These are phyloP conservation scores for Nanger granti DNA, from an alignment of 2,113 vertebrate species.

Conservation along the genomic window DNA sequence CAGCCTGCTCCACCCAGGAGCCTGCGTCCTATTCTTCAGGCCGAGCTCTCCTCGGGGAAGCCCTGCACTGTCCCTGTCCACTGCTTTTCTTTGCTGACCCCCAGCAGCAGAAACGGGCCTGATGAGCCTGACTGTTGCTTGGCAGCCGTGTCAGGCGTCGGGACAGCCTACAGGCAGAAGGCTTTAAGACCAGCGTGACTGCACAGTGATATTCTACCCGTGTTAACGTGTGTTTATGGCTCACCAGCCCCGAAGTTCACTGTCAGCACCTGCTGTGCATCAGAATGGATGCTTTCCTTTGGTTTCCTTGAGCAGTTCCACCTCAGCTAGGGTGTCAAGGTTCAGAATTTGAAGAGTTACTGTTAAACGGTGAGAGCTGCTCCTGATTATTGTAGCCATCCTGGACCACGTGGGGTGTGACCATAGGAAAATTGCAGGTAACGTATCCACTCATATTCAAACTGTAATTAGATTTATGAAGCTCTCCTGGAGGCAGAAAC, in stretches of 20 bases:
- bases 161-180: neutral
- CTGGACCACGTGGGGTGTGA: neutral
- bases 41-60: neutral
- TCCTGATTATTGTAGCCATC: conserved; percentile 19
- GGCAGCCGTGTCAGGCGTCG: neutral
- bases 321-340: neutral
- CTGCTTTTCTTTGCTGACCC: neutral
- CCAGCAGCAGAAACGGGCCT: neutral
- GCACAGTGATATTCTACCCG: neutral
- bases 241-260: neutral
- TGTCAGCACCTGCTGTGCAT: neutral
- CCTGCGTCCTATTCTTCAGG: too few species aligned
- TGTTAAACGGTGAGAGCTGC: neutral
- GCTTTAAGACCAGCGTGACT: neutral
- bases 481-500: neutral
- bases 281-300: neutral
- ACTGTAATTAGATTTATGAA: neutral
- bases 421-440: neutral
- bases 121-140: neutral
- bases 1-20: neutral
- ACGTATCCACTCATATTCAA: neutral
- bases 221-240: neutral
- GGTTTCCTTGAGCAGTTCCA: neutral
- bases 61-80: rapidly evolving
- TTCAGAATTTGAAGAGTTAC: conserved; percentile 2